Evolutionary conservation across 1,140 invertebrate species (phyloP).

Genomic region (Drosophila dunni): DNA sequence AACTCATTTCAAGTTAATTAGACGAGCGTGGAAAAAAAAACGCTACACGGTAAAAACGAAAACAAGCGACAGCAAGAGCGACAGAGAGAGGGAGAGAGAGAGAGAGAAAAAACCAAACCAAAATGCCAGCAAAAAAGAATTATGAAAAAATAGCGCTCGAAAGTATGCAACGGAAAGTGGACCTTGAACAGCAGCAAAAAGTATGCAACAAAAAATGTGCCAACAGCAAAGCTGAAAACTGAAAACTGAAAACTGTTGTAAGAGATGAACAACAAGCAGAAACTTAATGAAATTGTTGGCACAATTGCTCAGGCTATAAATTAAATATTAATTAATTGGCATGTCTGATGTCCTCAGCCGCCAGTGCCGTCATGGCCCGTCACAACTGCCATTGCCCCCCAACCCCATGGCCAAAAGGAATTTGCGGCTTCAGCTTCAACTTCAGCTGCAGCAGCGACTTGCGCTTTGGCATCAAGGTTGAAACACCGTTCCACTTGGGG

Average conservation of each 20-base stretch:
- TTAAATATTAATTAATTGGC: constrained; percentile 80
- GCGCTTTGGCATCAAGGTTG: too few species aligned
- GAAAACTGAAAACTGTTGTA: constrained; percentile 3
- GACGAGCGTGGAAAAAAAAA: constrained; percentile 19
- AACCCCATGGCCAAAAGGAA: too few species aligned
- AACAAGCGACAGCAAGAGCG: neutral
- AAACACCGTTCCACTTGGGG: too few species aligned
- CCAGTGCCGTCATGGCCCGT: neutral
- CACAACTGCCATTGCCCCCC: neutral
- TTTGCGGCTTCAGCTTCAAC: neutral
- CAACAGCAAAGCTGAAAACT: constrained; percentile 3
- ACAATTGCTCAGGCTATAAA: constrained; percentile 55
- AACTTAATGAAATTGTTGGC: constrained; percentile 50
- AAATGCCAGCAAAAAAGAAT: constrained; percentile 5
- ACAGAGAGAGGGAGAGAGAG: neutral
- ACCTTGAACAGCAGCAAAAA: neutral
- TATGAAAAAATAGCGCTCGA: constrained; percentile 22
- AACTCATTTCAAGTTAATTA: constrained; percentile 73
- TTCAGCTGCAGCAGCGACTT: too few species aligned
- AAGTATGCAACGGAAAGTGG: constrained; percentile 15
- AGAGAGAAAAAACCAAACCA: constrained; percentile 5
- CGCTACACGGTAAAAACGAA: constrained; percentile 2
- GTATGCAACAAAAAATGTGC: neutral
- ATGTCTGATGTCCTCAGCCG: constrained; percentile 7
- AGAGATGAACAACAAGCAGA: neutral